phyloP scores from a whole-genome alignment of 2,797 vertebrate species.

The Tenualosa ilisha region DNA sequence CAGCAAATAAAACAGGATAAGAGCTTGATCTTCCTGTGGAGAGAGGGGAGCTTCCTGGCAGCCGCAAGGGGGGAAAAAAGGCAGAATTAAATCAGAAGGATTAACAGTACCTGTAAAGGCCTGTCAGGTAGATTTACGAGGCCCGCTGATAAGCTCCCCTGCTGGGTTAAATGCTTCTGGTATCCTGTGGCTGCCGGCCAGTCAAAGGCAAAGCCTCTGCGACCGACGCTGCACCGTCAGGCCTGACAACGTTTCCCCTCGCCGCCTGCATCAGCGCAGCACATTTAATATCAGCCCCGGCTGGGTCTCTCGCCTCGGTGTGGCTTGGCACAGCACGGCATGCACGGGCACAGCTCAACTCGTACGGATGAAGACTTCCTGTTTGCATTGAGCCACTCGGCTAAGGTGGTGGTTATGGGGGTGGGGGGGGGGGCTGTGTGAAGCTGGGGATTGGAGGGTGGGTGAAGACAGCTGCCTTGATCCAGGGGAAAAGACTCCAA shows the following conservation, averaged over 20 bases:
- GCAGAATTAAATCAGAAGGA: slow-evolving; percentile 73
- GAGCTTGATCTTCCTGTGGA: slow-evolving; percentile 64
- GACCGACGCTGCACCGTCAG: slow-evolving; percentile 35
- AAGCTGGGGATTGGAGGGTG: slow-evolving; percentile 67
- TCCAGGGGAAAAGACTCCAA: slow-evolving; percentile 75
- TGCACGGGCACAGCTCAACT: slow-evolving; percentile 29
- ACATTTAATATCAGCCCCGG: slow-evolving; percentile 87
- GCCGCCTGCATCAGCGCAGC: slow-evolving; percentile 2
- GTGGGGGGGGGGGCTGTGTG: slow-evolving; percentile 25
- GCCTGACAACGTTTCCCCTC: slow-evolving; percentile 28
- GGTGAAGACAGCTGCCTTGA: slow-evolving; percentile 72
- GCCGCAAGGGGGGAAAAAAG: slow-evolving; percentile 57
- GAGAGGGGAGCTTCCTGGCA: slow-evolving; percentile 58
- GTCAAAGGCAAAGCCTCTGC: slow-evolving; percentile 62
- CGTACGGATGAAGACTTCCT: slow-evolving; percentile 84
- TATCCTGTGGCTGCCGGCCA: slow-evolving; percentile 74
- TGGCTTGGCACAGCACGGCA: slow-evolving; percentile 37
- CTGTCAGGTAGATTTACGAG: slow-evolving; percentile 76
- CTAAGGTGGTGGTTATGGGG: slow-evolving; percentile 74
- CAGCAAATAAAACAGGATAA: slow-evolving; percentile 56
- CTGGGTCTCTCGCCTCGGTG: slow-evolving; percentile 61
- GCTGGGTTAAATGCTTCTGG: slow-evolving; percentile 62
- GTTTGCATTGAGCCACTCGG: slow-evolving; percentile 89
- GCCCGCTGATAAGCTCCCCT: slow-evolving; percentile 64
- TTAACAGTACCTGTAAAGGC: slow-evolving; percentile 76